These are phyloP conservation scores for Apamea epomidion DNA, from an alignment of 2,888 invertebrate species.

Conservation along the genomic window DNA sequence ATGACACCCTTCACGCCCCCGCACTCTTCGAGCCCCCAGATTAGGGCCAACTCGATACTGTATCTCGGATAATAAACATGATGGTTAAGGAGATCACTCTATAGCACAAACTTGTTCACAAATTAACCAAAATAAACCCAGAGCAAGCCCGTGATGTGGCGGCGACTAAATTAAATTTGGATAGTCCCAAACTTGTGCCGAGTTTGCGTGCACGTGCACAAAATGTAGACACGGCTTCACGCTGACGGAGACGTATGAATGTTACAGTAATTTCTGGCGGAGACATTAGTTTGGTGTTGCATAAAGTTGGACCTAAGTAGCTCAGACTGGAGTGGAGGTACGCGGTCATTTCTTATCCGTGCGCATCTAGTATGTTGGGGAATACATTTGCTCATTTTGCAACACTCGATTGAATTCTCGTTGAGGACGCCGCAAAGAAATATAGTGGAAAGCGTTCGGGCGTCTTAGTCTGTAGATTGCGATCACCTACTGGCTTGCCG, in stretches of 20 bases:
- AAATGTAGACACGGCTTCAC: conserved; percentile 65
- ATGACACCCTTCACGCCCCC: conserved; percentile 77
- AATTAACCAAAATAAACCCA: conserved; percentile 80
- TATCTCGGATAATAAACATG: conserved; percentile 81
- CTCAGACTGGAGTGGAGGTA: conserved; percentile 2
- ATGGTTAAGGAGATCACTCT: conserved; percentile 79
- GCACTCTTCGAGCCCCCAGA: conserved; percentile 70
- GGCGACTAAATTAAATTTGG: conserved; percentile 82
- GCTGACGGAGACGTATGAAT: conserved; percentile 65
- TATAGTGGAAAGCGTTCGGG: conserved; percentile 75
- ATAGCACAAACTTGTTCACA: conserved; percentile 79
- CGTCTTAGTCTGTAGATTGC: conserved; percentile 78
- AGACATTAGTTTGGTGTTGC: conserved; percentile 71
- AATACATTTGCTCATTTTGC: conserved; percentile 64
- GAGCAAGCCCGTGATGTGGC: conserved; percentile 55
- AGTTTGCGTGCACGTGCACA: conserved; percentile 77
- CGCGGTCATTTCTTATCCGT: conserved; percentile 47
- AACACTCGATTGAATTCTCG: conserved; percentile 65
- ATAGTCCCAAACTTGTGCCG: conserved; percentile 72
- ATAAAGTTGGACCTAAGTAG: conserved; percentile 64
- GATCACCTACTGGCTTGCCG: conserved; percentile 84
- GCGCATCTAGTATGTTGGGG: conserved; percentile 43
- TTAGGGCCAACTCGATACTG: conserved; percentile 74
- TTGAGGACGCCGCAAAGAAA: conserved; percentile 72
- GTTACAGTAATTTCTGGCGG: conserved; percentile 70